Evolutionary conservation across 2,113 vertebrate species (phyloP).

Genomic region (Petromus typicus): DNA sequence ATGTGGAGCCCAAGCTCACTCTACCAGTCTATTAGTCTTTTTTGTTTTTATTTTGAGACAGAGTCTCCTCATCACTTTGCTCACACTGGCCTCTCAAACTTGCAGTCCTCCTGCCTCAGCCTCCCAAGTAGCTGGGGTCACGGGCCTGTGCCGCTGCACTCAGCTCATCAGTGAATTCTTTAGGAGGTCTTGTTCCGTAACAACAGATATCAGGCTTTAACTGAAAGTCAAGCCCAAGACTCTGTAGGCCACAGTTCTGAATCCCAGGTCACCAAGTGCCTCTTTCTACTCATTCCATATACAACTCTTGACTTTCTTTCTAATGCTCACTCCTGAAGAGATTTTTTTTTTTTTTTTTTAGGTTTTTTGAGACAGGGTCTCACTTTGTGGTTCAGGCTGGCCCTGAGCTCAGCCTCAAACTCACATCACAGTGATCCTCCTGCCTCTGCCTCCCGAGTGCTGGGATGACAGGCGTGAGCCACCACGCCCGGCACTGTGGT

Average conservation of each 20-base stretch:
- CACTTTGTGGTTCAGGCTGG: no score
- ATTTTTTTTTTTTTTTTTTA: no score
- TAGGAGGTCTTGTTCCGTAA: not conserved
- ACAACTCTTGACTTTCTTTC: conserved; percentile 22
- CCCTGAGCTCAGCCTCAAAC: no score
- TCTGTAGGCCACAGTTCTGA: not conserved
- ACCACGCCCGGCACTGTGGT: no score
- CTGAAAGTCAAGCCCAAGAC: not conserved
- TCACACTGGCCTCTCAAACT: not conserved
- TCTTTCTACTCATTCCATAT: not conserved
- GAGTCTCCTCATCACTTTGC: not conserved
- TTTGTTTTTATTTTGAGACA: not conserved
- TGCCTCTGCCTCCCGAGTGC: no score
- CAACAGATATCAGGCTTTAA: conserved; percentile 5
- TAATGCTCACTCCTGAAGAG: not conserved
- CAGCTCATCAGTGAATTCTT: not conserved
- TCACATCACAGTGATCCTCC: no score
- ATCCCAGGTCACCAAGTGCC: not conserved
- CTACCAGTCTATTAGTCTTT: not conserved
- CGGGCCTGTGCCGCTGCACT: not conserved
- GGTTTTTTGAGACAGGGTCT: no score
- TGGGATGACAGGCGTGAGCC: no score
- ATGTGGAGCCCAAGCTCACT: not conserved
- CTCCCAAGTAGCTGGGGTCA: not conserved
- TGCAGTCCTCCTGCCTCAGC: not conserved